A percentile compares a stretch with the other conserved stretches of the same genome.
phyloP scores from a whole-genome alignment of 2,797 vertebrate species.

The Poeciliopsis infans region DNA sequence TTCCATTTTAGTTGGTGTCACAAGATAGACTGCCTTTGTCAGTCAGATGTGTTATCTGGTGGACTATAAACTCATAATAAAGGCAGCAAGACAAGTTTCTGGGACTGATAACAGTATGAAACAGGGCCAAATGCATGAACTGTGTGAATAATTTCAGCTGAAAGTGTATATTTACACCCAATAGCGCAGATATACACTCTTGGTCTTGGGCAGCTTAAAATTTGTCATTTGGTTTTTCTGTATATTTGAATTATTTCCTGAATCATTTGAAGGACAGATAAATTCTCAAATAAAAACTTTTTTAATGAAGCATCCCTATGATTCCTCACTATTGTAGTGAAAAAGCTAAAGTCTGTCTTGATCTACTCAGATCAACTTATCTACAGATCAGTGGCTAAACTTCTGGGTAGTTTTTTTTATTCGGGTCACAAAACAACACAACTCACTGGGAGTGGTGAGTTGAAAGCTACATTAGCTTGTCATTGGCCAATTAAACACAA shows the following conservation, averaged over 20 bases:
- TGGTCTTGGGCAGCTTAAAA: neutral
- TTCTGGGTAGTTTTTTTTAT: neutral
- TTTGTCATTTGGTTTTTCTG: neutral
- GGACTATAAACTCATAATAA: neutral
- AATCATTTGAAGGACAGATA: neutral
- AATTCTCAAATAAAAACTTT: neutral
- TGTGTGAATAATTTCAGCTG: neutral
- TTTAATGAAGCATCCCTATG: neutral
- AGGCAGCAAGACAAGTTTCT: neutral
- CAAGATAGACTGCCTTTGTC: neutral
- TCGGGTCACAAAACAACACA: neutral
- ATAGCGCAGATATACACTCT: too few species aligned
- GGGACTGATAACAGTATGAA: neutral
- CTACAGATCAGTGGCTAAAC: neutral
- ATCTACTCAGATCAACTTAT: neutral
- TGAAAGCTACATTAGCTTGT: neutral
- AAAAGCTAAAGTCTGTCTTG: neutral
- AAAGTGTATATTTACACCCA: too few species aligned
- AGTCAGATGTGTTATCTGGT: too few species aligned
- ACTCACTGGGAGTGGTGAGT: neutral
- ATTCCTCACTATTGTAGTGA: neutral
- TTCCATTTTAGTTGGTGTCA: neutral
- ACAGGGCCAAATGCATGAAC: neutral
- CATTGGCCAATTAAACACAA: neutral
- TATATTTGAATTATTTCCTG: neutral